phyloP scores from a whole-genome alignment of 2,797 vertebrate species.

The Phoxinus dragarum region DNA sequence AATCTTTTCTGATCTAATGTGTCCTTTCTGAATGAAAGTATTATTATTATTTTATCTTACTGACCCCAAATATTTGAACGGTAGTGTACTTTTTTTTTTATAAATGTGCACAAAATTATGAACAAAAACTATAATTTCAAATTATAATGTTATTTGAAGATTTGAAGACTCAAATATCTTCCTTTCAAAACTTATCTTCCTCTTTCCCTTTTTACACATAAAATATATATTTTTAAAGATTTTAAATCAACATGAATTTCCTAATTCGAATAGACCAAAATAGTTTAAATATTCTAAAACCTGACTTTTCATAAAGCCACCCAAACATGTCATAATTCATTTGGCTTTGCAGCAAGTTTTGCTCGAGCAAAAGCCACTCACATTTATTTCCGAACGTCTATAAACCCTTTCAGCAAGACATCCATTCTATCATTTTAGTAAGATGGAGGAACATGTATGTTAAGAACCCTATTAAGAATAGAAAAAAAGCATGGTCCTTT shows the following conservation, averaged over 20 bases:
- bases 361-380: neutral
- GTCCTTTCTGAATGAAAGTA: neutral
- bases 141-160: neutral
- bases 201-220: too few species aligned
- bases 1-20: neutral
- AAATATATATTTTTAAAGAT: neutral
- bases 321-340: neutral
- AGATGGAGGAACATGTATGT: neutral
- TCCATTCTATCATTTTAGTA: neutral
- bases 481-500: neutral
- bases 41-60: neutral
- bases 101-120: neutral
- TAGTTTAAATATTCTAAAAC: neutral
- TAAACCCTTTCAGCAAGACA: neutral
- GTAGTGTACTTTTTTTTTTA: neutral
- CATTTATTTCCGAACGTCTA: neutral
- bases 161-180: too few species aligned
- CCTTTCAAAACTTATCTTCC: too few species aligned
- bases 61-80: neutral
- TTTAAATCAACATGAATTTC: neutral
- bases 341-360: neutral
- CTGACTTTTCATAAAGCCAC: neutral
- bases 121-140: neutral
- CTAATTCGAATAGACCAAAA: neutral
- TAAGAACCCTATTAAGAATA: neutral